Evolutionary conservation across 2,113 vertebrate species (phyloP).

Genomic region (Xyliphius kryptos): DNA sequence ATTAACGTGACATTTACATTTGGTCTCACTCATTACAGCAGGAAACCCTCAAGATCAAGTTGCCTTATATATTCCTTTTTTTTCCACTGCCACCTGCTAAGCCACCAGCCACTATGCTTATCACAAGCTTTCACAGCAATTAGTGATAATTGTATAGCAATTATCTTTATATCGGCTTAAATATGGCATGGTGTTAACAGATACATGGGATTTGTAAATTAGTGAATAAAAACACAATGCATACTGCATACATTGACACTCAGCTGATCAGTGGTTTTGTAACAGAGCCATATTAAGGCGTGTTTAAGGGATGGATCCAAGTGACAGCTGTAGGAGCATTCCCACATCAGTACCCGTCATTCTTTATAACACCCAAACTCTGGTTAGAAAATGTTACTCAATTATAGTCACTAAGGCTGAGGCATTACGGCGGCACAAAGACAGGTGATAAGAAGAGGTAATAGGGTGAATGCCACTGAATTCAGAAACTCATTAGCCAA

Average conservation of each 20-base stretch:
- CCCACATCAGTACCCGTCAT: no score
- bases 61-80: no score
- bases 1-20: constrained; percentile 28
- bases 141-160: constrained; percentile 1
- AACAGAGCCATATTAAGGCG: no score
- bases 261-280: no score
- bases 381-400: constrained; percentile 68
- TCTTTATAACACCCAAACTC: constrained; percentile 54
- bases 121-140: constrained; percentile 16
- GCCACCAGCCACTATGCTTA: constrained; percentile 3
- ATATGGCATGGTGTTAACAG: constrained; percentile 2
- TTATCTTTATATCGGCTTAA: constrained; percentile 18
- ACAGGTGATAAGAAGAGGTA: constrained; percentile 64
- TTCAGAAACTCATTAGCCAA: constrained; percentile 63
- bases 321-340: constrained; percentile 26
- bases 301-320: background rate
- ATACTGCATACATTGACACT: background rate
- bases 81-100: background rate
- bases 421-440: constrained; percentile 61
- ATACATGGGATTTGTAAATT: background rate
- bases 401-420: constrained; percentile 53
- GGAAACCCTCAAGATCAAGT: constrained; percentile 1
- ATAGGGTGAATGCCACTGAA: constrained; percentile 52
- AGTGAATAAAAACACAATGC: background rate
- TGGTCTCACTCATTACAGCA: constrained; percentile 11